These are phyloP conservation scores for Anableps anableps DNA, from an alignment of 2,797 vertebrate species.

Conservation along the genomic window DNA sequence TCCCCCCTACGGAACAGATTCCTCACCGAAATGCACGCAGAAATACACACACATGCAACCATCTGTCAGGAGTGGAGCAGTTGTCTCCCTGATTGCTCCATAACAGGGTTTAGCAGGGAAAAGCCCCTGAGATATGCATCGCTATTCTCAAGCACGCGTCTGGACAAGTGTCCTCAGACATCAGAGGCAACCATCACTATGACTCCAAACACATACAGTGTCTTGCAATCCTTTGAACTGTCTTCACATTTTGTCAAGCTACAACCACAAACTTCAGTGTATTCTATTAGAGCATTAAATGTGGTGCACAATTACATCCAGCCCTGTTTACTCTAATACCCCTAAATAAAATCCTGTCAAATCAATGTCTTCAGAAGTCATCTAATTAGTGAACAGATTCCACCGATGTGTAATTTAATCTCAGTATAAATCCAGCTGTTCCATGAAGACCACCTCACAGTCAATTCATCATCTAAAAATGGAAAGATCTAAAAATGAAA, in stretches of 20 bases:
- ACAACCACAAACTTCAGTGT: not conserved
- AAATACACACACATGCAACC: slow-evolving; percentile 42
- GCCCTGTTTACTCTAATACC: not conserved
- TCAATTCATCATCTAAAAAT: too few relatives aligned
- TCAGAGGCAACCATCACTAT: slow-evolving; percentile 26
- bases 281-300: not conserved
- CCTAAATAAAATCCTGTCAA: not conserved
- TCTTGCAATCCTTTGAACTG: not conserved
- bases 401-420: too few relatives aligned
- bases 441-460: too few relatives aligned
- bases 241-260: not conserved
- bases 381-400: not conserved
- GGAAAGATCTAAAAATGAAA: too few relatives aligned
- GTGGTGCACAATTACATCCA: not conserved
- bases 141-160: slow-evolving; percentile 47
- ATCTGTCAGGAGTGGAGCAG: slow-evolving; percentile 71
- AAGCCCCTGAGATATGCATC: slow-evolving; percentile 40
- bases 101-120: slow-evolving; percentile 41
- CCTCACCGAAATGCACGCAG: slow-evolving; percentile 44
- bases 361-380: not conserved
- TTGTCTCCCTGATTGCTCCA: slow-evolving; percentile 55
- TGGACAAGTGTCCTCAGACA: slow-evolving; percentile 36
- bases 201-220: not conserved
- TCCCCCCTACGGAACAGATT: slow-evolving; percentile 47
- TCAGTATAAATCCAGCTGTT: too few relatives aligned